Base-by-base conservation (phyloP, 2,113 vertebrate species). In the Setophaga petechia region DNA sequence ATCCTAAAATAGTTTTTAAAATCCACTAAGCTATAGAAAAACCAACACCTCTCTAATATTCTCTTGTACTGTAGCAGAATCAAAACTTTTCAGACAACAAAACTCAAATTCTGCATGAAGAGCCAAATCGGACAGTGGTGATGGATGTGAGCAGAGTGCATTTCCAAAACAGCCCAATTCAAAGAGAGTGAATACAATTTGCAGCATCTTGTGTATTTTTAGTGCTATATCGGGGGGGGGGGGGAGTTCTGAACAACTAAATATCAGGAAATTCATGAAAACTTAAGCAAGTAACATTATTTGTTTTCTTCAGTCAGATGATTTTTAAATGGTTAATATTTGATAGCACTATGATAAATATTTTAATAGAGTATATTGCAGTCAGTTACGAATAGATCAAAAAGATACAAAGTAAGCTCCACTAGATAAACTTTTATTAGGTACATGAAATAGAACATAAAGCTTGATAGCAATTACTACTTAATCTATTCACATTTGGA, bases 311-410 rank as follows among this genome's bases (percentile, higher is more conserved):
- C 91, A 88, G 91, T 94, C 94, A 84, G 62, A 97, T 94, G 93
- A 97, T 97, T 97, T 98, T 12, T 79, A 97, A 97, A 94, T 94
- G 33, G 74, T 97, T 98, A 98, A 98, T 98, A 98, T 97, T 97
- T 98, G 94, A 98, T 98, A 96, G 66, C 88, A 87, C 93, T 92
- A 90, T 97, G 96, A 97, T 98, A 97, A 98, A 98, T 98, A 98
- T 98, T 98, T 98, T 97, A 98, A 97, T 97, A 97, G 75, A 97
- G 83, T 94, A 87, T 97, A 98, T 97, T 97, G 96, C 94, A 94
- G 93, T 96, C 55, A 5, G 93, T 96, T 97, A 93, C 94, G 94
- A 98, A 92, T 96, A 97, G 94, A 98, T 97, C 95, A 96, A 96
- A 96, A 95, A 95, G 91, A 96, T 97, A 94, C 90, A 96, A 96